Percentiles rank a stretch among this genome's conserved stretches.
These are phyloP conservation scores for Atrichornis clamosus DNA, from an alignment of 2,113 vertebrate species.

Conservation along the genomic window DNA sequence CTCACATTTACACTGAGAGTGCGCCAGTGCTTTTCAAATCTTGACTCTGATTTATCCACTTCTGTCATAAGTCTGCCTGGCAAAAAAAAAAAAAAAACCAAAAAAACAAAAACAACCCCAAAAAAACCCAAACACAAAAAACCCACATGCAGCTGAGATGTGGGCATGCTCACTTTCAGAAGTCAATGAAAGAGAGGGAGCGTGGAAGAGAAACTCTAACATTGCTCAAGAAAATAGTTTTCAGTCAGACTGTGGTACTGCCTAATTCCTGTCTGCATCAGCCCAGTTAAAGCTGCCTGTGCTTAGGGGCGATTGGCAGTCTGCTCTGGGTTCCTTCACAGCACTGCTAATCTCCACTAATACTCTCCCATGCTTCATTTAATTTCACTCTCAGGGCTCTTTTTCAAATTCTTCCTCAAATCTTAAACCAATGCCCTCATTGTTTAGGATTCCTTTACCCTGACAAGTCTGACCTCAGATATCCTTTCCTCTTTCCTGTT, in stretches of 20 bases:
- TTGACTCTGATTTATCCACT: not conserved
- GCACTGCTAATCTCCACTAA: slow-evolving; percentile 67
- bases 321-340: slow-evolving; percentile 54
- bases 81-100: not conserved
- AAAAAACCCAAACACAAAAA: not conserved
- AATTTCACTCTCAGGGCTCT: slow-evolving; percentile 68
- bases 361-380: slow-evolving; percentile 72
- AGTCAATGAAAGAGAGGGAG: not conserved
- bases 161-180: not conserved
- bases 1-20: not conserved
- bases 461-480: slow-evolving; percentile 81
- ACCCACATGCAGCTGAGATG: not conserved
- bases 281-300: slow-evolving; percentile 51
- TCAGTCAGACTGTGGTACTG: not conserved
- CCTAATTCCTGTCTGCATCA: slow-evolving; percentile 42
- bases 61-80: not conserved
- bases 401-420: slow-evolving; percentile 65
- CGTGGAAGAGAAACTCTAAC: slow-evolving; percentile 11
- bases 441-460: slow-evolving; percentile 79
- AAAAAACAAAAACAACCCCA: not conserved
- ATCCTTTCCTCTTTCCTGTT: slow-evolving; percentile 78
- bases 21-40: not conserved
- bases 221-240: slow-evolving; percentile 33
- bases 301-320: slow-evolving; percentile 58
- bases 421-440: slow-evolving; percentile 77